Evolutionary conservation across 2,797 vertebrate species (phyloP).

Genomic region (Anguilla pacifica): DNA sequence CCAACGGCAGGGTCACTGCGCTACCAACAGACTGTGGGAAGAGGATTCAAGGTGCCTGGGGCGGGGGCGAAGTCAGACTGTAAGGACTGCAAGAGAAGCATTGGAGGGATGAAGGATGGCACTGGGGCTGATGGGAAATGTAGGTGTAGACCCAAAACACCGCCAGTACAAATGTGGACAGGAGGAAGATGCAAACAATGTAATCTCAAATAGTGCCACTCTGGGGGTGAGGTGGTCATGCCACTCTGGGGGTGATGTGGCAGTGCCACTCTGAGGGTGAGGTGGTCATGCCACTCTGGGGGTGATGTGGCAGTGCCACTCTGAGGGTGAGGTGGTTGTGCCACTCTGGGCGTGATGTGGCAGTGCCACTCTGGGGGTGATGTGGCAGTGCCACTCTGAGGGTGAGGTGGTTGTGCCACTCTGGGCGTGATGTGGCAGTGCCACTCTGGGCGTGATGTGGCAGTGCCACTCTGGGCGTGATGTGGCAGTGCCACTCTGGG

Average conservation of each 20-base stretch:
- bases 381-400: no score
- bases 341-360: no score
- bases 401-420: no score
- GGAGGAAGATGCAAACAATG: neutral
- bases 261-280: no score
- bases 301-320: neutral
- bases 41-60: neutral
- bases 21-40: neutral
- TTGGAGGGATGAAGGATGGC: neutral
- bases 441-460: no score
- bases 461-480: no score
- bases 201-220: neutral
- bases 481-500: no score
- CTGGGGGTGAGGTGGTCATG: no score
- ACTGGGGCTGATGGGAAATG: neutral
- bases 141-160: neutral
- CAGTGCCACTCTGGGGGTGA: neutral
- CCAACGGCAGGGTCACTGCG: neutral
- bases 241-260: no score
- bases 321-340: neutral
- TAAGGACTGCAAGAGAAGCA: neutral
- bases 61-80: neutral
- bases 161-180: neutral
- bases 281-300: no score
- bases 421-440: no score